phyloP scores from a whole-genome alignment of 2,888 invertebrate genomes.

The Drosophila neonasuta region DNA sequence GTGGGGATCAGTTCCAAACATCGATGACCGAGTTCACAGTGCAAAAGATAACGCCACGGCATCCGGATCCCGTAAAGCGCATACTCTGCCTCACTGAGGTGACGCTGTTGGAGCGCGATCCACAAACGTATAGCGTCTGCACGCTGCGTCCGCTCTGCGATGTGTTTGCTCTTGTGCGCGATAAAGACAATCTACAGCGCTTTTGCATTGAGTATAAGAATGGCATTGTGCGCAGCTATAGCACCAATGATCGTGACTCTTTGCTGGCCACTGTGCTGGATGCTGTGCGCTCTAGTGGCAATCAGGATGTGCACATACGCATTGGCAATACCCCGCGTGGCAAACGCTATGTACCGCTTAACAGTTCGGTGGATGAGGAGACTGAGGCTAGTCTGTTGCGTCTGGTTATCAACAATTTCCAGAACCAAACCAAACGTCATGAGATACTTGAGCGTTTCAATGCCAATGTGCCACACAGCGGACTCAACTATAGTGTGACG shows the following conservation, averaged over 20 bases:
- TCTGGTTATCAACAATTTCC: constrained; percentile 84
- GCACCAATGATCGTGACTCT: constrained; percentile 97
- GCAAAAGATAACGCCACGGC: constrained; percentile 93
- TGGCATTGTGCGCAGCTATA: constrained; percentile 93
- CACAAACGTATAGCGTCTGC: constrained; percentile 96
- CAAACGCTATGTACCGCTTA: constrained; percentile 93
- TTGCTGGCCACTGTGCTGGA: constrained; percentile 97
- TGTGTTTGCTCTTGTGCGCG: constrained; percentile 95
- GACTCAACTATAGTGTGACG: constrained; percentile 96
- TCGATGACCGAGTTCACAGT: constrained; percentile 98
- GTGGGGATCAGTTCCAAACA: constrained; percentile 97
- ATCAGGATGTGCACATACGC: constrained; percentile 96
- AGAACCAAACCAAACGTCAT: constrained; percentile 84
- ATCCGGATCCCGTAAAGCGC: constrained; percentile 92
- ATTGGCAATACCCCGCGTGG: constrained; percentile 93
- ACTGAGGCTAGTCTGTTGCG: constrained; percentile 92
- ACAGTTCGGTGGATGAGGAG: constrained; percentile 96
- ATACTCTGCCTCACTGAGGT: constrained; percentile 97
- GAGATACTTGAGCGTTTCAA: constrained; percentile 97
- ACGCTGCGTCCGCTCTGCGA: constrained; percentile 91
- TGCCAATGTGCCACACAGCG: constrained; percentile 98
- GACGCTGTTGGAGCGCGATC: constrained; percentile 97
- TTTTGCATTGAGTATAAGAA: constrained; percentile 97
- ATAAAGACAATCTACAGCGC: constrained; percentile 94
- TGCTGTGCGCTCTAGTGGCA: constrained; percentile 97